Base-by-base conservation (phyloP, 2,888 invertebrate species). In the Cantharis rufa region DNA sequence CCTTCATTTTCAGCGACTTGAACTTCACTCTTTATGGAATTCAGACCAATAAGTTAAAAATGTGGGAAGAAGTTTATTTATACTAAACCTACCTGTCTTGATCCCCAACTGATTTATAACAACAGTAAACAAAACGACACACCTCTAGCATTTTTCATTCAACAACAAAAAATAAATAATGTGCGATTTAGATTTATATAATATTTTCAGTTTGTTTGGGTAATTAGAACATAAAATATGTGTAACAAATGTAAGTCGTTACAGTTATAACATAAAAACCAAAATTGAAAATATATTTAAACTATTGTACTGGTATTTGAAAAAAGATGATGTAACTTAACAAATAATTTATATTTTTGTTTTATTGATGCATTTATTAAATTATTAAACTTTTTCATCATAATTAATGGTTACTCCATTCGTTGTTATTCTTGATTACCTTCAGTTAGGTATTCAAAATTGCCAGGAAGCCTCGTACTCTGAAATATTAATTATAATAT, bases 71-170 rank as follows among this genome's bases (percentile, higher is more conserved):
- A 62, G 71, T 32, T 66, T 70, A 70, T 75, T 75, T 75, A 75
- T 75, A 75, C 75, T 27, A 64, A 64, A 69, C 74, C 70, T 32
- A 61, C 61, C 74, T 32, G 16, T 16, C 64, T 71, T 27, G 66
- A 64, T 71, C 68, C 70, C 71, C 75, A 27, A 21, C 70, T 75
- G 68, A 70, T 70, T 28, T 74, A 48, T 48, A 69, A 61, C 61
- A 32, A 68, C 32, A 69, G 71, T 71, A 75, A 71, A 75, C 71
- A 68, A 21, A 75, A 71, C 70, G 75, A 61, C 75, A 68, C 75
- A 64, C 75, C 75, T 75, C 61, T 70, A 70, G 28, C 68, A 71
- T 64, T 75, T 62, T 63, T 74, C n/a, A 61, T 61, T 70, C n/a
- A 63, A 61, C 71, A 71, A 71, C 64, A 75, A 75, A 75, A 71